Evolutionary conservation across 2,888 invertebrate genomes (phyloP).

Genomic region (Dryocosmus kuriphilus): DNA sequence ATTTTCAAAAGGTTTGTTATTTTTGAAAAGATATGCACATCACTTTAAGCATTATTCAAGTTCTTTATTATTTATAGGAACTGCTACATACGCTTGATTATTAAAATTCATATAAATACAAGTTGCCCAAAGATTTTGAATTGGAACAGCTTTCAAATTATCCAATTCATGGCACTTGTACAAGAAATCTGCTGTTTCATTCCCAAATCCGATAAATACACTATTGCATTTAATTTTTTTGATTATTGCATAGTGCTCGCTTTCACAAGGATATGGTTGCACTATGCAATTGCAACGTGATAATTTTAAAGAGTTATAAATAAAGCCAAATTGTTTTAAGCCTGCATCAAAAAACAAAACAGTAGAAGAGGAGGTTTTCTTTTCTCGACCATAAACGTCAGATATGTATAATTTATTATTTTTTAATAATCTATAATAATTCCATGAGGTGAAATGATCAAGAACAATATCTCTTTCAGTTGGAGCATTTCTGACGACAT

Average conservation of each 20-base stretch:
- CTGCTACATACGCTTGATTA: slow-evolving; percentile 5
- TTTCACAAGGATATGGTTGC: too few species aligned
- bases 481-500: background rate
- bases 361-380: background rate
- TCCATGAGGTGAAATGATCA: background rate
- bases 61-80: slow-evolving; percentile 8
- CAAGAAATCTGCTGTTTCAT: background rate
- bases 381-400: background rate
- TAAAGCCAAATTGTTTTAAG: background rate
- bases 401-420: slow-evolving; percentile 1
- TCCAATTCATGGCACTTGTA: background rate
- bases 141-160: background rate
- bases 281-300: background rate
- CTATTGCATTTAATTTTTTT: too few species aligned
- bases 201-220: slow-evolving; percentile 7
- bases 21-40: background rate
- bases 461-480: background rate
- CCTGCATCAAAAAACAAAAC: background rate
- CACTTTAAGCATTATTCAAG: background rate
- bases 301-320: background rate
- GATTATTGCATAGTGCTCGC: too few species aligned
- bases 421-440: background rate
- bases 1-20: background rate
- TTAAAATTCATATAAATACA: background rate
- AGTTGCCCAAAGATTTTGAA: background rate